phyloP scores from a whole-genome alignment of 2,888 invertebrate species.

The Ernsta delagoae region DNA sequence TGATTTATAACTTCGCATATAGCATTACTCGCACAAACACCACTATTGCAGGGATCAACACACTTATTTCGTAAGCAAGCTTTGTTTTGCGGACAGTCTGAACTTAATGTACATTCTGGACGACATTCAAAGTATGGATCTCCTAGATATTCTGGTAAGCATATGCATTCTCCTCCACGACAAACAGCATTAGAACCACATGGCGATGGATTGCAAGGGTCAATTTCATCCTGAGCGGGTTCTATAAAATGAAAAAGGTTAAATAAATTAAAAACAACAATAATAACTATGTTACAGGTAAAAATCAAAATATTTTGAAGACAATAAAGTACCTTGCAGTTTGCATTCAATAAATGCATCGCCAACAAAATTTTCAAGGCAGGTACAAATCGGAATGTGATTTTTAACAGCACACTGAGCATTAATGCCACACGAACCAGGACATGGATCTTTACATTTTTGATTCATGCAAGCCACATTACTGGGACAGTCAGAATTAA shows the following conservation, averaged over 20 bases:
- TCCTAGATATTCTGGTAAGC: constrained; percentile 90
- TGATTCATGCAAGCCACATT: constrained; percentile 91
- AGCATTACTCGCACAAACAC: constrained; percentile 89
- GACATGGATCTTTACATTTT: constrained; percentile 92
- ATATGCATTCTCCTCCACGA: constrained; percentile 88
- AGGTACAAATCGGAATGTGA: constrained; percentile 90
- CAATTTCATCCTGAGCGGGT: constrained; percentile 61
- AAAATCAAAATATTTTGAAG: not conserved
- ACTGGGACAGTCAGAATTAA: constrained; percentile 90
- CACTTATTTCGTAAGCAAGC: constrained; percentile 90
- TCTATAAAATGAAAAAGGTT: constrained; percentile 53
- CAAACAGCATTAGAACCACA: constrained; percentile 91
- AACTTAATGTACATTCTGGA: constrained; percentile 92
- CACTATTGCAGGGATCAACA: constrained; percentile 87
- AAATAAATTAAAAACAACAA: not conserved
- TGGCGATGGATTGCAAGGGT: constrained; percentile 90
- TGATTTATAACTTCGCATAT: constrained; percentile 90
- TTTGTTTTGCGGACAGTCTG: constrained; percentile 90
- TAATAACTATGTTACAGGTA: not conserved
- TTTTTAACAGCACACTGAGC: constrained; percentile 89
- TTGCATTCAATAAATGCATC: constrained; percentile 90
- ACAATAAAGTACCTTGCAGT: not conserved
- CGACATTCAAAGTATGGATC: constrained; percentile 91
- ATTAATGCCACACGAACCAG: constrained; percentile 89
- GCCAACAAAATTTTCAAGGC: constrained; percentile 76